Conservation (phyloP, 2,888 invertebrate species). For the Scaptomyza tumidula region DNA sequence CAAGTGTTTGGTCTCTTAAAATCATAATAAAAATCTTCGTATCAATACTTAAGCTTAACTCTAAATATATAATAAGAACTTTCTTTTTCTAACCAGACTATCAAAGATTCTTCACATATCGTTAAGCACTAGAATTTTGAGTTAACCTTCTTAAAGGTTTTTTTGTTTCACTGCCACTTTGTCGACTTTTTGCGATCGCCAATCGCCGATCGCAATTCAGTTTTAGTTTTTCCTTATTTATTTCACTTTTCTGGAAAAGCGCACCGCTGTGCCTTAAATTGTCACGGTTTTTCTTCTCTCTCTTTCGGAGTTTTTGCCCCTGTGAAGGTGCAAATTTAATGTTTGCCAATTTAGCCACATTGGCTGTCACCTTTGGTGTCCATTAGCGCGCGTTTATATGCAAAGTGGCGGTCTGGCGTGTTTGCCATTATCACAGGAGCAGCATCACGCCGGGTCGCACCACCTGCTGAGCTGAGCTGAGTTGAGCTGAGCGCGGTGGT, state of each 20-base stretch:
- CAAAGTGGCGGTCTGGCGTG: slow-evolving; percentile 74
- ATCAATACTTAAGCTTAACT: too few species aligned
- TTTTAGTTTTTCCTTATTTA: slow-evolving; percentile 25
- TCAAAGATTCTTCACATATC: neutral
- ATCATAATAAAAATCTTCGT: too few species aligned
- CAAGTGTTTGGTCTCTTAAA: too few species aligned
- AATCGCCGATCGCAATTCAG: slow-evolving; percentile 30
- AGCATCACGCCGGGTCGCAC: slow-evolving; percentile 72
- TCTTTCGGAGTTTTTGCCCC: slow-evolving; percentile 32
- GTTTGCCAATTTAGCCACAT: slow-evolving; percentile 81
- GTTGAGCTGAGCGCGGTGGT: slow-evolving; percentile 53
- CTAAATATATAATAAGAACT: too few species aligned
- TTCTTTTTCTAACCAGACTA: slow-evolving; percentile 8
- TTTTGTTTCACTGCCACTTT: slow-evolving; percentile 53
- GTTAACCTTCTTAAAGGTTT: slow-evolving; percentile 31
- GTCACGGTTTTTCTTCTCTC: slow-evolving; percentile 63
- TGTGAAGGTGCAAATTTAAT: slow-evolving; percentile 80
- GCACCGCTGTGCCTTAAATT: slow-evolving; percentile 78
- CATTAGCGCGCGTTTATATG: slow-evolving; percentile 82
- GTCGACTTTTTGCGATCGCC: slow-evolving; percentile 32
- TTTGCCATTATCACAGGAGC: slow-evolving; percentile 75
- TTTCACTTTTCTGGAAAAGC: slow-evolving; percentile 70
- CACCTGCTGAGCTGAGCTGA: slow-evolving; percentile 65
- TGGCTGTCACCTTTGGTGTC: slow-evolving; percentile 82
- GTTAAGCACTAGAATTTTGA: slow-evolving; percentile 23